Evolutionary conservation across 2,888 invertebrate genomes (phyloP).

Genomic region (Lampropteryx suffumata): DNA sequence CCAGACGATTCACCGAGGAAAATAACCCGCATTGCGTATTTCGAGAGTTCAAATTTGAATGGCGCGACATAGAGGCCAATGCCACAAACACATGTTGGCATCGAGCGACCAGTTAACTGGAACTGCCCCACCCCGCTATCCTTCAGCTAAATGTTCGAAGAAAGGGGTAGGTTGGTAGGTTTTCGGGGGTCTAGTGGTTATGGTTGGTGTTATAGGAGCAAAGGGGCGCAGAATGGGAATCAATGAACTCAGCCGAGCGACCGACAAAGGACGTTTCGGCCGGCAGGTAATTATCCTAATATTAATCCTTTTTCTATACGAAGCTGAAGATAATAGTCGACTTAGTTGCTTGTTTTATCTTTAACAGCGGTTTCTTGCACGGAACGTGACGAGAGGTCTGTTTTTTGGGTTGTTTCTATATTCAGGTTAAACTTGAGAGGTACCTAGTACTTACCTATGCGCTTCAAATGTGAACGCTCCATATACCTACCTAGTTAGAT

Average conservation of each 20-base stretch:
- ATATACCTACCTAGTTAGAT: too few species aligned
- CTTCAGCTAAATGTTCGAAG: constrained; percentile 25
- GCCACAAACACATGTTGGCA: constrained; percentile 77
- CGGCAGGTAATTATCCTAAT: constrained; percentile 80
- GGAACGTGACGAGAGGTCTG: constrained; percentile 4
- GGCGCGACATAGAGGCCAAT: constrained; percentile 59
- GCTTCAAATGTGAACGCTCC: too few species aligned
- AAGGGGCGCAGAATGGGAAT: constrained; percentile 76
- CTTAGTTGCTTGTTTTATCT: constrained; percentile 22
- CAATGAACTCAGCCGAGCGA: constrained; percentile 77
- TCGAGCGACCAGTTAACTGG: constrained; percentile 50
- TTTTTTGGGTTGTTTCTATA: constrained; percentile 6
- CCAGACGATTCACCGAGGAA: constrained; percentile 29
- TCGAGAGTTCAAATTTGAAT: constrained; percentile 52
- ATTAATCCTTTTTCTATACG: constrained; percentile 65
- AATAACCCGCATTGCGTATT: constrained; percentile 31
- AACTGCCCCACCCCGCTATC: constrained; percentile 47
- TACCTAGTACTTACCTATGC: too few species aligned
- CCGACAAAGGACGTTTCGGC: constrained; percentile 79
- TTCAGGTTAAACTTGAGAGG: background rate
- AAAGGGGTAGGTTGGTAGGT: constrained; percentile 25
- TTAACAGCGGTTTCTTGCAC: constrained; percentile 1
- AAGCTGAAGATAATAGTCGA: constrained; percentile 37
- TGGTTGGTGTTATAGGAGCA: constrained; percentile 62
- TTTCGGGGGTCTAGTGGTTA: constrained; percentile 42